Conservation (phyloP, 2,113 vertebrate species). For the Sphaerodactylus townsendi region DNA sequence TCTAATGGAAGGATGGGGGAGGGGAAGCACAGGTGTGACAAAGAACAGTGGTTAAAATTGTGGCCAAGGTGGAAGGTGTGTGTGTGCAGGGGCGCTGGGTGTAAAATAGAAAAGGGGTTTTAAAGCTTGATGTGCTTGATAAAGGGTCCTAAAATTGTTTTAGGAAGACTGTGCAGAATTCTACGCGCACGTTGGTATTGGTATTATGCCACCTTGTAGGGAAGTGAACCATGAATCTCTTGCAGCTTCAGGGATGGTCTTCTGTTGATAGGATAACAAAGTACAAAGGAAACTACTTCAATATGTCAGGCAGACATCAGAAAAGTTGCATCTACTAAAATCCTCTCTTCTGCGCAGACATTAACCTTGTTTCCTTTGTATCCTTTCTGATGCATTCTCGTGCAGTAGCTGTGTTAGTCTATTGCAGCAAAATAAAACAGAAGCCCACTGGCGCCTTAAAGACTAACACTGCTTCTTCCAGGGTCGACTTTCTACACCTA, state of each 20-base stretch:
- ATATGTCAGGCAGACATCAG: no score
- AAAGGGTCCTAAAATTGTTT: background rate
- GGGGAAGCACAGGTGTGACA: background rate
- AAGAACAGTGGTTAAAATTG: background rate
- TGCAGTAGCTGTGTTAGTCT: no score
- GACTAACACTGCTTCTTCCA: no score
- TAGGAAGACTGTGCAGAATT: background rate
- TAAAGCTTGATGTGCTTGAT: background rate
- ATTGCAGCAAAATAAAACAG: no score
- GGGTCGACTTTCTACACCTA: no score
- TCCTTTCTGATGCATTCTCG: background rate
- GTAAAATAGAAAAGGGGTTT: background rate
- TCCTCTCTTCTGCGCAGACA: no score
- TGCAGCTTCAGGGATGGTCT: background rate
- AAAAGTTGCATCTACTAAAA: no score
- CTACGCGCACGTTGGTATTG: background rate
- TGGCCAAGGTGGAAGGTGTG: background rate
- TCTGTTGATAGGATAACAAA: no score
- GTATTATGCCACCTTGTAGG: background rate
- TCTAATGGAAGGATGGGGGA: background rate
- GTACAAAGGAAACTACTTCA: no score
- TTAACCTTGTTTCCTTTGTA: background rate
- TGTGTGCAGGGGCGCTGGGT: no score
- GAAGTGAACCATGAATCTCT: background rate
- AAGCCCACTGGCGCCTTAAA: no score